Percentiles rank a stretch among this genome's conserved stretches.
These are phyloP conservation scores for Tenrec ecaudatus DNA, from an alignment of 2,113 vertebrate species.

Conservation along the genomic window DNA sequence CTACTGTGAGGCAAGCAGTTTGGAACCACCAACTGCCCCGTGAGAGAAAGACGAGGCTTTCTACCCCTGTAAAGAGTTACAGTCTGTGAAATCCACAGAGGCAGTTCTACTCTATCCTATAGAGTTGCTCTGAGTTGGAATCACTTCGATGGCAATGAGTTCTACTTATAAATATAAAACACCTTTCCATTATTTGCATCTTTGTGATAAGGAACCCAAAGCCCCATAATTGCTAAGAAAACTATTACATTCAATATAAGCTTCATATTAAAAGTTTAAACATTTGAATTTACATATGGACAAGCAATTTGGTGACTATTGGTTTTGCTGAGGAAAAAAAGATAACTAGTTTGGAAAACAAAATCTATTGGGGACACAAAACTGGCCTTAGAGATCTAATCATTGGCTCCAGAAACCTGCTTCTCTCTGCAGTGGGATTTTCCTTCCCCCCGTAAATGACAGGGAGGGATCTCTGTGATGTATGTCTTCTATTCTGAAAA, in stretches of 20 bases:
- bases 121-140: no score
- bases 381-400: neutral
- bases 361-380: neutral
- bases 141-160: no score
- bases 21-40: no score
- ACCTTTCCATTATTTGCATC: neutral
- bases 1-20: no score
- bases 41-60: no score
- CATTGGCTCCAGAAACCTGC: neutral
- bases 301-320: neutral
- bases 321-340: neutral
- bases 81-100: no score
- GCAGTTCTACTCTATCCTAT: no score
- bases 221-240: neutral
- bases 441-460: neutral
- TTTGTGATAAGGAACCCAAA: neutral
- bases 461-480: neutral
- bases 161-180: conserved; percentile 6
- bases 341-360: neutral
- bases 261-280: neutral
- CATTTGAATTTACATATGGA: neutral
- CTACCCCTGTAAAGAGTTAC: no score
- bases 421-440: neutral
- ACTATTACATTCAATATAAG: neutral
- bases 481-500: no score